These are phyloP conservation scores for Irena cyanogastra DNA, from an alignment of 2,113 vertebrate genomes.

Conservation along the genomic window DNA sequence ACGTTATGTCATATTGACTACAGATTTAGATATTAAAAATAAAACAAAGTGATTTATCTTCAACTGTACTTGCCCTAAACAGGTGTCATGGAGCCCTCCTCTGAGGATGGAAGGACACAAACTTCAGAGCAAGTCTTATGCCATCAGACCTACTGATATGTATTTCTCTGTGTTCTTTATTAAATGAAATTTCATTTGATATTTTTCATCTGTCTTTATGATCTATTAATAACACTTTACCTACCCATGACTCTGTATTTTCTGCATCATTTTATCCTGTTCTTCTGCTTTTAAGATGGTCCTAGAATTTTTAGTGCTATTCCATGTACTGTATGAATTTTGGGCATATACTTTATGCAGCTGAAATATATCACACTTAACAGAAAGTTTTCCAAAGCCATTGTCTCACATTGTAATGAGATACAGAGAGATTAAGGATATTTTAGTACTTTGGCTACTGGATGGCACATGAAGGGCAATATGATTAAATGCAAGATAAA, in stretches of 20 bases:
- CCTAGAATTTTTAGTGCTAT: constrained; percentile 35
- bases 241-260: constrained; percentile 2
- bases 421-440: constrained; percentile 38
- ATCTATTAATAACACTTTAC: constrained; percentile 27
- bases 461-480: constrained; percentile 56
- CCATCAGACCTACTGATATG: neutral
- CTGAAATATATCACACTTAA: constrained; percentile 32
- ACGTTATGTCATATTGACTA: neutral
- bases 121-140: neutral
- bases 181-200: constrained; percentile 15
- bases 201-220: constrained; percentile 34
- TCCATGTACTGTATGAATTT: neutral
- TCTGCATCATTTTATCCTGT: neutral
- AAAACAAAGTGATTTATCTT: neutral
- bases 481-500: constrained; percentile 58
- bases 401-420: constrained; percentile 31
- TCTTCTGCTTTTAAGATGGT: neutral
- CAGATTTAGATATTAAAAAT: neutral
- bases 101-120: neutral
- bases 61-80: neutral
- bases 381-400: constrained; percentile 40
- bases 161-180: constrained; percentile 13
- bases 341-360: constrained; percentile 2
- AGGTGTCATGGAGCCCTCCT: neutral
- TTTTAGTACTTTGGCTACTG: constrained; percentile 46